Evolutionary conservation across 2,797 vertebrate genomes (phyloP).

Genomic region (Anolis apletophallus): DNA sequence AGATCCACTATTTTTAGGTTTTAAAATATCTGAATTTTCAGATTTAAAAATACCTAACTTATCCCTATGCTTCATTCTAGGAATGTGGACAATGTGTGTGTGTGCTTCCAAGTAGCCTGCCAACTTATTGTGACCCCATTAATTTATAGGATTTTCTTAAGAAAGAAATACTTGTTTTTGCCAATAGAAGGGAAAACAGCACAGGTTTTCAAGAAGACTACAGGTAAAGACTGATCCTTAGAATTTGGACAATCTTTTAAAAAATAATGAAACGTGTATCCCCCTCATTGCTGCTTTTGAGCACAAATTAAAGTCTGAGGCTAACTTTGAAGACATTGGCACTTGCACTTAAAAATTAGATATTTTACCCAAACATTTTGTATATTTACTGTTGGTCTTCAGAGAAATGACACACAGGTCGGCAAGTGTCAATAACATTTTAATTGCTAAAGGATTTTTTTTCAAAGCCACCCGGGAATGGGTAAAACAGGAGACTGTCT

Average conservation of each 20-base stretch:
- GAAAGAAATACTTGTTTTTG: not conserved
- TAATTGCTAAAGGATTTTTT: slow-evolving; percentile 74
- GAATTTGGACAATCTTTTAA: slow-evolving; percentile 55
- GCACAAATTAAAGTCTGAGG: slow-evolving; percentile 9
- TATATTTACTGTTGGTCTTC: slow-evolving; percentile 72
- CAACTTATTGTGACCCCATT: not conserved
- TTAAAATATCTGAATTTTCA: not conserved
- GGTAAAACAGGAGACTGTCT: slow-evolving; percentile 76
- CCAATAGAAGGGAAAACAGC: not conserved
- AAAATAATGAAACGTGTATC: slow-evolving; percentile 20
- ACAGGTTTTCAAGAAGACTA: slow-evolving; percentile 5
- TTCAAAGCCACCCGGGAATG: slow-evolving; percentile 75
- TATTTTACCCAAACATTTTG: slow-evolving; percentile 70
- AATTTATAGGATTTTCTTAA: not conserved
- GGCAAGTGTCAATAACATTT: slow-evolving; percentile 73
- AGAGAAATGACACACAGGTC: slow-evolving; percentile 69
- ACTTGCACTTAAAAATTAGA: slow-evolving; percentile 19
- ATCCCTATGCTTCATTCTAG: slow-evolving; percentile 36
- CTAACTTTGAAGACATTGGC: not conserved
- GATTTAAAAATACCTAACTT: not conserved
- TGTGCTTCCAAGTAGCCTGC: too few relatives aligned
- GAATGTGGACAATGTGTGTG: slow-evolving; percentile 30
- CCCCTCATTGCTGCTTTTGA: slow-evolving; percentile 17
- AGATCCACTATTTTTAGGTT: not conserved
- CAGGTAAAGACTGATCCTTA: not conserved